Evolutionary conservation across 2,797 vertebrate genomes (phyloP).

Genomic region (Danionella dracula): DNA sequence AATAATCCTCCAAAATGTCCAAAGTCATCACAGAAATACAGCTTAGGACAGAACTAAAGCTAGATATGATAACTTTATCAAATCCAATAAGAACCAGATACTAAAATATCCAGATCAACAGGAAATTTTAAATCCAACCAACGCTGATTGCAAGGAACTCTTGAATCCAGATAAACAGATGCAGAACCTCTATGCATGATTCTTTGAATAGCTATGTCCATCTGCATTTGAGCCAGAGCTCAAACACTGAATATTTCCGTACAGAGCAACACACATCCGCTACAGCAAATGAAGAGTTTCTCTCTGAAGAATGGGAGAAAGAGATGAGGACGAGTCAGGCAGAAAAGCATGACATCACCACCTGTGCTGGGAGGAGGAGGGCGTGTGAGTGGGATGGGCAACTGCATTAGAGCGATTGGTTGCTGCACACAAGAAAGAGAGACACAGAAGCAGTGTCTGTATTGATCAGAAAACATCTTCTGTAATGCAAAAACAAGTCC

Average conservation of each 20-base stretch:
- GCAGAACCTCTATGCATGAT: not conserved
- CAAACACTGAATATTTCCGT: too few relatives aligned
- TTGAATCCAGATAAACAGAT: too few relatives aligned
- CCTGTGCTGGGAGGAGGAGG: slow-evolving; percentile 70
- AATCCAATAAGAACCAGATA: too few relatives aligned
- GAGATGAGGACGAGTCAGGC: slow-evolving; percentile 75
- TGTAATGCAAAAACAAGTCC: not conserved
- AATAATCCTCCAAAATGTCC: too few relatives aligned
- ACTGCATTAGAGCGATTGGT: slow-evolving; percentile 83
- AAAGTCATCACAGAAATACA: too few relatives aligned
- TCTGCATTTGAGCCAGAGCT: not conserved
- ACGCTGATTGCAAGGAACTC: too few relatives aligned
- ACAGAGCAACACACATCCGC: slow-evolving; percentile 4
- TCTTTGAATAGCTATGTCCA: not conserved
- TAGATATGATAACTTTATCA: too few relatives aligned
- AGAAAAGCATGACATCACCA: slow-evolving; percentile 99
- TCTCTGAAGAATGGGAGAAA: slow-evolving; percentile 69
- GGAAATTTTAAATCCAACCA: too few relatives aligned
- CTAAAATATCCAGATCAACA: too few relatives aligned
- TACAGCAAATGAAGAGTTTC: too few relatives aligned
- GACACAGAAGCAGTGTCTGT: slow-evolving; percentile 59
- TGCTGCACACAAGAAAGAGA: slow-evolving; percentile 49
- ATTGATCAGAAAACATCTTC: slow-evolving; percentile 53
- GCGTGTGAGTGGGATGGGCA: slow-evolving; percentile 62
- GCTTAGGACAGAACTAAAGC: too few relatives aligned